A percentile compares a stretch with the other conserved stretches of the same genome.
Evolutionary conservation across 2,888 invertebrate species (phyloP).

Genomic region (Barypeithes pellucidus): DNA sequence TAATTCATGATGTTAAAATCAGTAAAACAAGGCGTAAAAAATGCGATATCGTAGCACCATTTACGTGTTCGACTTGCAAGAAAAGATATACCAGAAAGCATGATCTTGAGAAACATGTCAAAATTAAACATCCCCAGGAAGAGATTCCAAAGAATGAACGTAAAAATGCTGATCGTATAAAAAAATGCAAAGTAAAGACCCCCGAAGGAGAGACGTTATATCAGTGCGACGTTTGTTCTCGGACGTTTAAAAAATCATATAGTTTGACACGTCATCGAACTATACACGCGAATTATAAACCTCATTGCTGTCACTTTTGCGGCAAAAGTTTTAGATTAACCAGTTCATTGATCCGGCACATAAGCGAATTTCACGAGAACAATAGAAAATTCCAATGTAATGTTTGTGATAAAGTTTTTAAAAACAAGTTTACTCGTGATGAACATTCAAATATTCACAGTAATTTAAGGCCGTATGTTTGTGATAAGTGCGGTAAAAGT

Average conservation of each 20-base stretch:
- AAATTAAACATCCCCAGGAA: slow-evolving; percentile 59
- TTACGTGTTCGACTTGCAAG: slow-evolving; percentile 64
- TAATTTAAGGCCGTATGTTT: slow-evolving; percentile 71
- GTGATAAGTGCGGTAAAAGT: slow-evolving; percentile 73
- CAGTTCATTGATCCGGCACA: slow-evolving; percentile 73
- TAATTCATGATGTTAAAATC: slow-evolving; percentile 55
- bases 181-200: slow-evolving; percentile 56
- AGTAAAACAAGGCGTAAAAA: slow-evolving; percentile 60
- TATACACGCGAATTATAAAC: slow-evolving; percentile 69
- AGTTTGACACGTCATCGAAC: slow-evolving; percentile 72
- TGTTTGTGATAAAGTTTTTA: slow-evolving; percentile 71
- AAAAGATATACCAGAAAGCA: slow-evolving; percentile 67
- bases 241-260: slow-evolving; percentile 63
- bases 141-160: slow-evolving; percentile 23
- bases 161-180: slow-evolving; percentile 61
- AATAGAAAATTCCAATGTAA: slow-evolving; percentile 72
- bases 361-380: slow-evolving; percentile 71
- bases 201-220: slow-evolving; percentile 60
- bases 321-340: slow-evolving; percentile 72
- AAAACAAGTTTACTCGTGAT: slow-evolving; percentile 71
- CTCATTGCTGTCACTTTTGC: slow-evolving; percentile 73
- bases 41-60: slow-evolving; percentile 61
- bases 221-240: slow-evolving; percentile 71
- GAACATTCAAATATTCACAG: slow-evolving; percentile 74
- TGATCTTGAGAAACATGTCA: slow-evolving; percentile 66